Base-by-base conservation (phyloP, 2,888 invertebrate species). In the Dysmachus trigonus region DNA sequence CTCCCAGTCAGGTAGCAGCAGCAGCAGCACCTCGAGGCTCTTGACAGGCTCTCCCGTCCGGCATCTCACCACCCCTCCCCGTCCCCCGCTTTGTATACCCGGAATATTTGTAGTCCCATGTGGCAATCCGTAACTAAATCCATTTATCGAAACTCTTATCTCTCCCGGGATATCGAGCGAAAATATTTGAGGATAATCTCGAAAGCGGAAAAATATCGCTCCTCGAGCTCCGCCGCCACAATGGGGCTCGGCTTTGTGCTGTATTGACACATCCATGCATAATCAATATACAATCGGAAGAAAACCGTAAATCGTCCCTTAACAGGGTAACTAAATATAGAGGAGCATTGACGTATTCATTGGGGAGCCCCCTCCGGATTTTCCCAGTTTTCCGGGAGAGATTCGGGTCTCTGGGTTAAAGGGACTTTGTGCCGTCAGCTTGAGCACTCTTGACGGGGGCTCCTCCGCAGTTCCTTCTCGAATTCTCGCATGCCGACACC, bases 71-170 rank as follows among this genome's bases (percentile, higher is more conserved):
- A n/a, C 27, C 18, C 27, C 22, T 8, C 62, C 51, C 18, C 51
- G 3, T 2, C 51, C 13, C 13, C n/a, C 8, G 8, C 22, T 22
- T 62, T 62, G 62, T 62, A 62, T 22, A 22, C n/a, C n/a, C 33
- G 8, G 62, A 81, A 81, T 81, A 81, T 81, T 81, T 81, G 81
- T 81, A 77, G 81, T 10, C 81, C 81, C 81, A 81, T 53, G 81
- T 62, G 81, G 62, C 81, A 81, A 81, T 53, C 81, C 81, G 53
- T 81, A 62, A 33, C 47, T 62, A 81, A 81, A 81, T 81, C 81
- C 81, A 81, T 81, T 81, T 81, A 81, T 81, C 81, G 81, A 81
- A 81, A 81, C 62, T 81, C 81, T 81, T 81, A 81, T 81, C 81
- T 81, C 81, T 81, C 33, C 53, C 62, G n/a, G 81, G 81, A 51